These are phyloP conservation scores for Hemiscyllium ocellatum DNA, from an alignment of 2,113 vertebrate species.

Conservation along the genomic window DNA sequence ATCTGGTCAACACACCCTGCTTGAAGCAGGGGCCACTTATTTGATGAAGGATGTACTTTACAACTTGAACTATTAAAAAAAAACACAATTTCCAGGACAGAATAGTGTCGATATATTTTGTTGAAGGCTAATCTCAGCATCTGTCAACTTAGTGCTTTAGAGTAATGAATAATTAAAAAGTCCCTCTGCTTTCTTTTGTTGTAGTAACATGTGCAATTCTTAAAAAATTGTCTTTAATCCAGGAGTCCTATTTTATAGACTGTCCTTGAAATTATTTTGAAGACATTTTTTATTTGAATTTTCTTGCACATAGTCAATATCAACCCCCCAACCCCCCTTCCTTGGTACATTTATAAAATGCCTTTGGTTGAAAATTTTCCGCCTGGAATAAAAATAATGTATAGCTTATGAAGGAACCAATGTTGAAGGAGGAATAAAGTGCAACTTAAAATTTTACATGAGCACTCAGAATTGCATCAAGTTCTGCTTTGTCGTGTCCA, in stretches of 20 bases:
- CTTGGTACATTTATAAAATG: background rate
- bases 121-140: background rate
- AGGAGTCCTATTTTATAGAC: background rate
- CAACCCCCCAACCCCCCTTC: background rate
- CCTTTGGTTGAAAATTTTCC: background rate
- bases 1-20: background rate
- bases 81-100: background rate
- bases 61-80: constrained; percentile 25
- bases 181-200: constrained; percentile 17
- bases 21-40: constrained; percentile 26
- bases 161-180: constrained; percentile 26
- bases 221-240: background rate
- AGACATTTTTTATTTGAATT: background rate
- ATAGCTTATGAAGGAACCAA: constrained; percentile 33
- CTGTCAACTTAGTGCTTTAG: background rate
- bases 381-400: background rate
- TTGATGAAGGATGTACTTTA: constrained; percentile 27
- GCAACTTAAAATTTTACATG: constrained; percentile 25
- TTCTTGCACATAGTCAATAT: background rate
- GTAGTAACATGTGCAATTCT: background rate
- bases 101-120: constrained; percentile 5
- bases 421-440: background rate
- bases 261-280: constrained; percentile 1
- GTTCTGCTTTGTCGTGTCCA: constrained; percentile 37
- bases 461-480: constrained; percentile 34